Evolutionary conservation across 2,797 vertebrate species (phyloP).

Genomic region (Accipiter superciliosus): DNA sequence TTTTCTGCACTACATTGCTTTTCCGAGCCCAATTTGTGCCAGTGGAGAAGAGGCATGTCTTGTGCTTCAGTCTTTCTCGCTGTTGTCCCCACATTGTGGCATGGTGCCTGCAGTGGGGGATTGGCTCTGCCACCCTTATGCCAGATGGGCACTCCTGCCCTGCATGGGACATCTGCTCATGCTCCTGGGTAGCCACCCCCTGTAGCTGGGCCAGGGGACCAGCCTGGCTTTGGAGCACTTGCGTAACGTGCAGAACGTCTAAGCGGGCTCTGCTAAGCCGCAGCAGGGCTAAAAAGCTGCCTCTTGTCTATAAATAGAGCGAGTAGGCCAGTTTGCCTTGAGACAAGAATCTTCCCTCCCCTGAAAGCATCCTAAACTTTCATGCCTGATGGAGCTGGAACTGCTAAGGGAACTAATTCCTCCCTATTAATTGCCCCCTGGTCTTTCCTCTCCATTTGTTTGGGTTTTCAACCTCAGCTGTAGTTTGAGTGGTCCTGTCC

Average conservation of each 20-base stretch:
- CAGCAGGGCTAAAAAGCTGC: slow-evolving; percentile 26
- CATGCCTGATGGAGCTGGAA: background rate
- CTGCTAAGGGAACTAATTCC: background rate
- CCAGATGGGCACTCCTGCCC: background rate
- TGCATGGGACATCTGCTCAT: fast-evolving
- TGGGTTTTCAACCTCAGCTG: background rate
- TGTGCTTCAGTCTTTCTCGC: background rate
- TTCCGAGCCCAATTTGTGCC: background rate
- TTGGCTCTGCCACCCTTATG: background rate
- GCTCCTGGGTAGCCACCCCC: background rate
- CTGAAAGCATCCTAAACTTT: background rate
- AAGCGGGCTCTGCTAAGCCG: slow-evolving; percentile 8
- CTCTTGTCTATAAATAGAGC: slow-evolving; percentile 36
- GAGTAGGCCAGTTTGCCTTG: slow-evolving; percentile 49
- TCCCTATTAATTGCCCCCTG: background rate
- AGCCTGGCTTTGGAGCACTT: background rate
- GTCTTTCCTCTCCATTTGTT: background rate
- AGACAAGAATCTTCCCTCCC: slow-evolving; percentile 40
- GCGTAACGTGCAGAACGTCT: background rate
- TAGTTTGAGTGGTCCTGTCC: background rate
- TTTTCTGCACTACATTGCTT: background rate
- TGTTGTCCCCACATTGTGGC: fast-evolving
- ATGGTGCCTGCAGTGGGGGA: background rate
- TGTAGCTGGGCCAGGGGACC: background rate
- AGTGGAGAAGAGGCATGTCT: background rate